Conservation (phyloP, 2,113 vertebrate genomes). For the Procavia capensis region DNA sequence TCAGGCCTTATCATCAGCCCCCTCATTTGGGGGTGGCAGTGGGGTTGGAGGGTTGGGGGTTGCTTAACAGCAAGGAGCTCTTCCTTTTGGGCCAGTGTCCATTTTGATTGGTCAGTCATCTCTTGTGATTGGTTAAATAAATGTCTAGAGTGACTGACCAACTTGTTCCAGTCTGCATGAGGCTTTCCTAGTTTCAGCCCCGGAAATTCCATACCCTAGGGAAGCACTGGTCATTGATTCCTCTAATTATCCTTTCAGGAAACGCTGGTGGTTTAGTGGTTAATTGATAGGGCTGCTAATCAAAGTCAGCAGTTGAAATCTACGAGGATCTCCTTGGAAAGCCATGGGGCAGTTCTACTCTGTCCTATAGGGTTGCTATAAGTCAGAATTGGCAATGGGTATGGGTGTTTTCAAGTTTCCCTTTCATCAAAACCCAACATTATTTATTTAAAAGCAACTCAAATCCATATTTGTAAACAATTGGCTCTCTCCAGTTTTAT, state of each 20-base stretch:
- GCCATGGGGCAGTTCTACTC: no score
- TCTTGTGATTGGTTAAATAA: background rate
- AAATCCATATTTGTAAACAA: constrained; percentile 35
- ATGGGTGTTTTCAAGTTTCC: no score
- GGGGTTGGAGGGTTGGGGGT: no score
- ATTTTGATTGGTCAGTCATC: background rate
- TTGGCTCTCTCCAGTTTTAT: background rate
- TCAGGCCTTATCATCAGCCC: background rate
- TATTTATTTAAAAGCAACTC: background rate
- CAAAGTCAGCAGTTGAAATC: no score
- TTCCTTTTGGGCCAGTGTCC: background rate
- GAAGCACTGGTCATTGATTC: background rate
- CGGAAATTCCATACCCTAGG: background rate
- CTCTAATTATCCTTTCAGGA: background rate
- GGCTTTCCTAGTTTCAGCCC: background rate
- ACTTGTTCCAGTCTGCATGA: background rate
- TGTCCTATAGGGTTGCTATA: no score
- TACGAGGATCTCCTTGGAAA: no score
- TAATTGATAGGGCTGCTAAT: no score
- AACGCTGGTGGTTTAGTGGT: no score
- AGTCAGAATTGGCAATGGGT: no score
- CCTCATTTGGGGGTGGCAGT: no score
- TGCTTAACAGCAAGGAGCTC: background rate
- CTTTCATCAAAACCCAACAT: background rate
- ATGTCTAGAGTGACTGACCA: background rate